phyloP scores from a whole-genome alignment of 2,113 vertebrate species.

The Lepus timidus region DNA sequence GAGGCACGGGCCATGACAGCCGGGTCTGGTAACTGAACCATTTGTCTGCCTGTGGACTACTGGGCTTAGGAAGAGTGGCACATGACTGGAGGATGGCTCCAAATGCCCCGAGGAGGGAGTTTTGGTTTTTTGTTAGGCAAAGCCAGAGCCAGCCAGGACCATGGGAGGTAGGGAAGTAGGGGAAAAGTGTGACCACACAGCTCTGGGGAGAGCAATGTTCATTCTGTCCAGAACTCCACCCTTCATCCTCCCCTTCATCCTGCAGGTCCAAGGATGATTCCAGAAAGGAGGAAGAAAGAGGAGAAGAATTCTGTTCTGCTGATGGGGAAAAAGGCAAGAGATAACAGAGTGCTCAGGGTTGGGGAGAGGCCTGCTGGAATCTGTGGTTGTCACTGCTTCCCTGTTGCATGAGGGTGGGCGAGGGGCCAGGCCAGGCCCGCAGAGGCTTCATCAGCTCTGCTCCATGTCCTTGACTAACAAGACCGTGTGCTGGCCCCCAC shows the following conservation, averaged over 20 bases:
- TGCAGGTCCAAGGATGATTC: constrained; percentile 65
- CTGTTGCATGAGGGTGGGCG: constrained; percentile 15
- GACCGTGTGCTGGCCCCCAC: constrained; percentile 96
- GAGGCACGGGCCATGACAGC: constrained; percentile 48
- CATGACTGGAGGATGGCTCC: not conserved
- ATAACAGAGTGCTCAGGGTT: constrained; percentile 58
- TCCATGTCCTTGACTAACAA: constrained; percentile 94
- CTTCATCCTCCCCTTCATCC: constrained; percentile 35
- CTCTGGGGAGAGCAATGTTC: constrained; percentile 33
- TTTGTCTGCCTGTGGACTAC: not conserved
- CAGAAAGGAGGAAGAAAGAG: constrained; percentile 54
- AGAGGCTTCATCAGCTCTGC: constrained; percentile 92
- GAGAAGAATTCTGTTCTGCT: constrained; percentile 64
- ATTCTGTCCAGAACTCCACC: not conserved
- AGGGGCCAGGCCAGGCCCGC: constrained; percentile 56
- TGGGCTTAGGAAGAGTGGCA: constrained; percentile 28
- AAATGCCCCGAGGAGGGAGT: not conserved
- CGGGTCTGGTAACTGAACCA: constrained; percentile 23
- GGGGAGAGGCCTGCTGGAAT: constrained; percentile 41
- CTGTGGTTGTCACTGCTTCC: constrained; percentile 46
- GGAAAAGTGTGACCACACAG: not conserved
- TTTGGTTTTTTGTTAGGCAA: constrained; percentile 40
- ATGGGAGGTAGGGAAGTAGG: not conserved
- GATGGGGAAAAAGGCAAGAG: constrained; percentile 67
- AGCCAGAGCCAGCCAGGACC: constrained; percentile 36